phyloP scores from a whole-genome alignment of 2,888 invertebrate genomes.

The Adela reaumurella region DNA sequence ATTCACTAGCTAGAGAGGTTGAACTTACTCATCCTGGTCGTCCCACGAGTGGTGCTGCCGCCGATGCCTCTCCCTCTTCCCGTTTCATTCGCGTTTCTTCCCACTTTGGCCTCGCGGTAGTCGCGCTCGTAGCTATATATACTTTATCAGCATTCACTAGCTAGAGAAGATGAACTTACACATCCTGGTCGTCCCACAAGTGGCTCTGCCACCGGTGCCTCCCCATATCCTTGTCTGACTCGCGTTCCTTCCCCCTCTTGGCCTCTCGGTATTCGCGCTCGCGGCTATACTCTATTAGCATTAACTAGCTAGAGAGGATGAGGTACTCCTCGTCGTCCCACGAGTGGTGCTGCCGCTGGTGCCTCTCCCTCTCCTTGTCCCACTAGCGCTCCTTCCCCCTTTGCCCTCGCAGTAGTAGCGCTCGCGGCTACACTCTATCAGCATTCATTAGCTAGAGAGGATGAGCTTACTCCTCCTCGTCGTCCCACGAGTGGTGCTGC shows the following conservation, averaged over 20 bases:
- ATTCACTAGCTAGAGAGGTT: too few species aligned
- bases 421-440: too few species aligned
- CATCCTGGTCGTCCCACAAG: slow-evolving; percentile 70
- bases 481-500: slow-evolving; percentile 63
- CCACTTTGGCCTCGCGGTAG: too few species aligned
- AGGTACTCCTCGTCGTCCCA: slow-evolving; percentile 70
- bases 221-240: slow-evolving; percentile 34
- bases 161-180: slow-evolving; percentile 49
- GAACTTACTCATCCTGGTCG: slow-evolving; percentile 66
- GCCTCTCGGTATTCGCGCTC: slow-evolving; percentile 45
- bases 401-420: too few species aligned
- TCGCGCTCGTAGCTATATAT: too few species aligned
- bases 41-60: slow-evolving; percentile 63
- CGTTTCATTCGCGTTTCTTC: slow-evolving; percentile 26
- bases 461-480: slow-evolving; percentile 64
- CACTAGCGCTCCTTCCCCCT: too few species aligned
- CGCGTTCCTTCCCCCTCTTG: slow-evolving; percentile 16
- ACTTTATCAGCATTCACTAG: too few species aligned
- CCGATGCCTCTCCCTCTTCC: slow-evolving; percentile 50
- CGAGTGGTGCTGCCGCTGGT: slow-evolving; percentile 58
- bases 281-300: slow-evolving; percentile 43
- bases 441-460: too few species aligned
- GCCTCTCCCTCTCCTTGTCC: slow-evolving; percentile 31
- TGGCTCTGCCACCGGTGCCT: slow-evolving; percentile 57
- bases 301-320: too few species aligned